phyloP scores from a whole-genome alignment of 2,797 vertebrate species.

The Adrianichthys oophorus region DNA sequence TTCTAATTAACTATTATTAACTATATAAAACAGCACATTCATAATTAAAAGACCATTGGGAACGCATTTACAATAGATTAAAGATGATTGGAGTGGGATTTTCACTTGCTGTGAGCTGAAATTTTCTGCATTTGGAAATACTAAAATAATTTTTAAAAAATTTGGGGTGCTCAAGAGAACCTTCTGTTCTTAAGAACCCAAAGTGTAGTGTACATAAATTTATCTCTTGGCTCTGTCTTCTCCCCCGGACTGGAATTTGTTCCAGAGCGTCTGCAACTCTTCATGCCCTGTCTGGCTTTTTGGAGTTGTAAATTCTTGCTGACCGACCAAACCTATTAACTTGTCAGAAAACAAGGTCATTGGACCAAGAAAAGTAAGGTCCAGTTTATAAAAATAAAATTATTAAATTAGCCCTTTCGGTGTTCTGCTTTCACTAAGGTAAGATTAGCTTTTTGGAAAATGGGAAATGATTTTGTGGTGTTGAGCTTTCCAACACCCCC shows the following conservation, averaged over 20 bases:
- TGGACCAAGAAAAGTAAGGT: not conserved
- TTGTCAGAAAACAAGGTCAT: slow-evolving; percentile 3
- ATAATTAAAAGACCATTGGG: too few species aligned
- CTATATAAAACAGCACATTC: too few species aligned
- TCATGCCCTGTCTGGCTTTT: slow-evolving; percentile 18
- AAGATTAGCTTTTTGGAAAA: slow-evolving; percentile 15
- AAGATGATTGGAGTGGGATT: too few species aligned
- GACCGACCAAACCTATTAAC: slow-evolving; percentile 11
- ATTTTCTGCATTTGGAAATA: too few species aligned
- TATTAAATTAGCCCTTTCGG: slow-evolving; percentile 9
- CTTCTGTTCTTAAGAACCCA: not conserved
- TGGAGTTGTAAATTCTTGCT: slow-evolving; percentile 21
- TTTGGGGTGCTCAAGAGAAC: too few species aligned
- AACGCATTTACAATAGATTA: too few species aligned
- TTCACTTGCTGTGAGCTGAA: too few species aligned
- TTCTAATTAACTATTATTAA: too few species aligned
- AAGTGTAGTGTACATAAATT: not conserved
- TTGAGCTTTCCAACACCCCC: slow-evolving; percentile 31
- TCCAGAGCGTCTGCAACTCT: slow-evolving; percentile 18
- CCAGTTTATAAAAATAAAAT: slow-evolving; percentile 16
- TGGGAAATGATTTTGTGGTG: slow-evolving; percentile 12
- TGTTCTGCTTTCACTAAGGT: slow-evolving; percentile 10
- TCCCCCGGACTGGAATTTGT: slow-evolving; percentile 9
- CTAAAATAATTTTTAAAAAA: too few species aligned
- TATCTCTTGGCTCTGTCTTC: slow-evolving; percentile 4